Evolutionary conservation across 2,888 invertebrate species (phyloP), one percentile per base, ranked within the genome.

Genomic region (Ectemnius lituratus): DNA sequence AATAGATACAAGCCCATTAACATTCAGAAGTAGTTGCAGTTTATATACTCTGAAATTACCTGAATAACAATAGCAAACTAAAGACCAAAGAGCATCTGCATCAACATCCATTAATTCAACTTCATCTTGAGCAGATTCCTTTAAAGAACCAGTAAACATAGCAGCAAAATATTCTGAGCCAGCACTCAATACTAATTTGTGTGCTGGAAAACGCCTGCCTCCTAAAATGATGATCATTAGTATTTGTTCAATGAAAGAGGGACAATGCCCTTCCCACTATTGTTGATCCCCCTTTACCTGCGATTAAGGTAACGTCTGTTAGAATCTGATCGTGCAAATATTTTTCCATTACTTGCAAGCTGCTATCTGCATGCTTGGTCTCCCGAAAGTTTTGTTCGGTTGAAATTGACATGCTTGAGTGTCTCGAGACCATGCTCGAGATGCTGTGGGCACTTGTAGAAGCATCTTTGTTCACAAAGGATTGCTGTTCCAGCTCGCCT

Each of bases 161-260:
- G 97, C 97, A 59, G 96, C 95, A 92, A 98, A 98, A 91, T 98
- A 98, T 91, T 97, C 97, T 84, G 97, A 97, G 72, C 97, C 96
- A 58, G 98, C 97, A 84, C 97, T 96, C 79, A 98, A 93, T 66
- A 98, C 96, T 80, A 98, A 92, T 87, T 97, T 95, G 92, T 97
- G 97, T 37, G 97, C 97, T 78, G 95, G 94, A 85, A 97, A 94
- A 84, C 95, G 91, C 71, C 89, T 90, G 6, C 87, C 89, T n/a
- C 92, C 92, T 92, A 70, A 47, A 11, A 5, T 56, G 63, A 67
- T 11, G 57, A 56, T 14, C 63, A 11, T 37, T 2, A 37, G 2
- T 37, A 37, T 11, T 37, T 1, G 37, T 4, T 11, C 8, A 37
- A 6, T 37, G 8, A 37, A 37, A 37, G 37, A 37, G 37, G 4